Evolutionary conservation across 2,113 vertebrate genomes (phyloP), one percentile per base, ranked within the genome.

Genomic region (Xerus inauris): DNA sequence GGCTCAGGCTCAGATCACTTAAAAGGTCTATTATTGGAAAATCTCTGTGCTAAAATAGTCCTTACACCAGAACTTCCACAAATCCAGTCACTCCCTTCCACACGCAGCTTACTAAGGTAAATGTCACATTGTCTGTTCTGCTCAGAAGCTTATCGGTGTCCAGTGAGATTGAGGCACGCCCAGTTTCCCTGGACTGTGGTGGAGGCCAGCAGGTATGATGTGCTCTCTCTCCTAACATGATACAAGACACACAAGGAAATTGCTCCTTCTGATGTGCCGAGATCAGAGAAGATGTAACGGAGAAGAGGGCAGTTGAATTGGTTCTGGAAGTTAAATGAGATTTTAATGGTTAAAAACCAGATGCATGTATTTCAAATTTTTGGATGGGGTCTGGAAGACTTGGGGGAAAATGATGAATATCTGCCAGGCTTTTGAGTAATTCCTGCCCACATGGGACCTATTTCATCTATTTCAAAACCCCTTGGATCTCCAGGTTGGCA

Each of bases 11-110:
- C 72, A 22, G 57, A 38, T 97, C 22, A 54, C 24, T 51, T 95
- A 65, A 94, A 87, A 93, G 71, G 75, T n/a, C 26, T 64, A 80
- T 89, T 93, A 91, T 64, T 96, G 30, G 87, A 24, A 87, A 91
- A 72, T 45, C 57, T 26, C 73, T 38, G 30, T 47, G 45, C 51
- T 84, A 40, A 86, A 81, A 84, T 22, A 80, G 45, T 32, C 6
- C 76, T 59, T 69, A 22, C 0, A 4, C 79, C 24, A 83, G 83
- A 87, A 89, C 14, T n/a, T 94, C 51, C 38, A 20, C 7, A 80
- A 64, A 26, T 40, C 47, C 38, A 7, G 14, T 49, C 22, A 75
- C 24, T 65, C 38, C 49, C 17, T 22, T 67, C 24, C 26, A 10
- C 14, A 5, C 49, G 47, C 13, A 49, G 45, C 9, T 65, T 49